Evolutionary conservation across 1,140 invertebrate species (phyloP).

Genomic region (Ctenoplectra terminalis): DNA sequence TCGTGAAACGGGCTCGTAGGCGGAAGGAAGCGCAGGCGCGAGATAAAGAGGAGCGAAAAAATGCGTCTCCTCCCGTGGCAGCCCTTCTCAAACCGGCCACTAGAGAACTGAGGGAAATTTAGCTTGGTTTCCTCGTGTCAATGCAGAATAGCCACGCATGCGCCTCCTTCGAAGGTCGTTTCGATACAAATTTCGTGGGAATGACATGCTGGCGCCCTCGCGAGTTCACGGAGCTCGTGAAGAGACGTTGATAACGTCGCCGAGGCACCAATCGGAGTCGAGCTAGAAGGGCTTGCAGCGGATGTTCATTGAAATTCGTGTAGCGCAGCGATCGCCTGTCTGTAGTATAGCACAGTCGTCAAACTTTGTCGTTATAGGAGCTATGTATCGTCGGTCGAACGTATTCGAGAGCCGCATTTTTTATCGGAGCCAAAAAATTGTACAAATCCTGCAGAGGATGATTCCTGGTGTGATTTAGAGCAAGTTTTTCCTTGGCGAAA

Average conservation of each 20-base stretch:
- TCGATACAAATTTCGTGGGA: constrained; percentile 5
- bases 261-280: not conserved
- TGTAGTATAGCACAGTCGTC: not conserved
- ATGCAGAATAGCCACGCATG: constrained; percentile 73
- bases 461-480: too few relatives aligned
- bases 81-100: constrained; percentile 83
- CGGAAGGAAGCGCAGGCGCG: constrained; percentile 61
- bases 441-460: too few relatives aligned
- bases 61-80: constrained; percentile 75
- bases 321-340: not conserved
- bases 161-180: constrained; percentile 36
- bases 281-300: not conserved
- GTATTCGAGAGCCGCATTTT: too few relatives aligned
- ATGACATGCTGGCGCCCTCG: constrained; percentile 2
- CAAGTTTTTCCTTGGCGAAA: too few relatives aligned
- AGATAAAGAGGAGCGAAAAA: not conserved
- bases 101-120: constrained; percentile 76
- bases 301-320: not conserved
- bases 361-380: not conserved
- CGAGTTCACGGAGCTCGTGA: not conserved
- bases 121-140: constrained; percentile 56
- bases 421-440: too few relatives aligned
- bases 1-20: constrained; percentile 34
- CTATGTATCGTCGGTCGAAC: too few relatives aligned
- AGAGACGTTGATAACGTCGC: not conserved